These are phyloP conservation scores for Lacanobia wlatinum DNA, from an alignment of 2,888 invertebrate genomes.

Conservation along the genomic window DNA sequence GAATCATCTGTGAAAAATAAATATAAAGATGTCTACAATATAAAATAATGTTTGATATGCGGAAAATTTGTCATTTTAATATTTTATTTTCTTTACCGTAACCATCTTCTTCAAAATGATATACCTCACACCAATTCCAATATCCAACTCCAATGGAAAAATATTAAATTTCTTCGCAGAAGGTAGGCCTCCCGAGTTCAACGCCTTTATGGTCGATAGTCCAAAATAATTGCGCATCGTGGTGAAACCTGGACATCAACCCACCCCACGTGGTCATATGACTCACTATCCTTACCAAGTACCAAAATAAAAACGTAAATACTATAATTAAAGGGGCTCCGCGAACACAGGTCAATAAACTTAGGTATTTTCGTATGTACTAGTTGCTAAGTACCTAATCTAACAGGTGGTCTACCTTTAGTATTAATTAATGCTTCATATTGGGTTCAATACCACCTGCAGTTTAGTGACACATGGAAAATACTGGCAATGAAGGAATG, in stretches of 20 bases:
- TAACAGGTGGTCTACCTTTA: constrained; percentile 49
- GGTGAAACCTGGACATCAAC: constrained; percentile 47
- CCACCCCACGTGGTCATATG: constrained; percentile 47
- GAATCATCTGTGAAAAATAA: too few relatives aligned
- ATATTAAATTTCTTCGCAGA: constrained; percentile 6
- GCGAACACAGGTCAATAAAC: constrained; percentile 53
- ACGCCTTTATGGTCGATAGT: constrained; percentile 39
- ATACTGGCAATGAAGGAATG: constrained; percentile 31
- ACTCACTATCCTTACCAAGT: constrained; percentile 15
- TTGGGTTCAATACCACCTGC: constrained; percentile 51
- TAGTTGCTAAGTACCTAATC: constrained; percentile 45
- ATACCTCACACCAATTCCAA: not conserved
- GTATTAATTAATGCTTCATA: constrained; percentile 48
- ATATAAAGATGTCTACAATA: too few relatives aligned
- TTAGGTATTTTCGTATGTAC: constrained; percentile 41
- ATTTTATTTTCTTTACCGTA: not conserved
- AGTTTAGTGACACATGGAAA: constrained; percentile 52
- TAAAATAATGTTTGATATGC: too few relatives aligned
- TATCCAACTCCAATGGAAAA: constrained; percentile 5
- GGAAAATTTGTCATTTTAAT: not conserved
- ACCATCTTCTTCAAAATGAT: too few relatives aligned
- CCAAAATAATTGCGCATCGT: constrained; percentile 51
- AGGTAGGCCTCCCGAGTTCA: constrained; percentile 39
- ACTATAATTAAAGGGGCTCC: constrained; percentile 46
- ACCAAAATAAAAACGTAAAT: constrained; percentile 33